Conservation (phyloP, 2,888 invertebrate genomes). For the Rotaria socialis region DNA sequence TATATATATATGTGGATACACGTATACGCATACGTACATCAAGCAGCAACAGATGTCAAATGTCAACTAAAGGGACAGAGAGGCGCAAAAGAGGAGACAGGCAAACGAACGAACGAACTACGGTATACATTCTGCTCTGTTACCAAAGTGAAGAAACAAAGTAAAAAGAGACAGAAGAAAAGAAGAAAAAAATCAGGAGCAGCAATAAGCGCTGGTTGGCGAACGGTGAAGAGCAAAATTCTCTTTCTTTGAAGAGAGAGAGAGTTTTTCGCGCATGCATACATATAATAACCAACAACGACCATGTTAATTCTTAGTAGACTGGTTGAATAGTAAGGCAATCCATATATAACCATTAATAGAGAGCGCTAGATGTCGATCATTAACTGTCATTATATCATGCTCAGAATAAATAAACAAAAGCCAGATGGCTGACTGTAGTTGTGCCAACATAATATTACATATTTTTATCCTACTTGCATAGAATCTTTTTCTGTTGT, state of each 20-base stretch:
- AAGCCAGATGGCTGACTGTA: not conserved
- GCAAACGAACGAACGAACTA: constrained; percentile 16
- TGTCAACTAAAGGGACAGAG: constrained; percentile 22
- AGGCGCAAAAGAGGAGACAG: constrained; percentile 27
- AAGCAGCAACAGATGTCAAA: constrained; percentile 23
- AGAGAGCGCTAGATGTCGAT: constrained; percentile 23
- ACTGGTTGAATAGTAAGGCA: constrained; percentile 9
- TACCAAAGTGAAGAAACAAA: constrained; percentile 18
- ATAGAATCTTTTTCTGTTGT: too few relatives aligned
- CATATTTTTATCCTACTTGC: not conserved
- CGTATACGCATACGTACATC: not conserved
- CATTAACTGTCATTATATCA: not conserved
- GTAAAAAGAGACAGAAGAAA: constrained; percentile 19
- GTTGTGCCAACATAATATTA: not conserved
- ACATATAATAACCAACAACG: constrained; percentile 18
- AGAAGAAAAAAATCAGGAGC: constrained; percentile 28
- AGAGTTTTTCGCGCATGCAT: constrained; percentile 29
- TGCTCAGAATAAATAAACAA: not conserved
- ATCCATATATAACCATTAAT: not conserved
- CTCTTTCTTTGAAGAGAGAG: not conserved
- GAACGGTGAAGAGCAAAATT: constrained; percentile 17
- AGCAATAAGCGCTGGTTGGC: constrained; percentile 2
- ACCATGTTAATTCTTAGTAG: not conserved
- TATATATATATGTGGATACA: not conserved
- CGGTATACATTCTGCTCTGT: constrained; percentile 13